phyloP scores from a whole-genome alignment of 2,113 vertebrate species.

The Cryptoleucopteryx plumbea region DNA sequence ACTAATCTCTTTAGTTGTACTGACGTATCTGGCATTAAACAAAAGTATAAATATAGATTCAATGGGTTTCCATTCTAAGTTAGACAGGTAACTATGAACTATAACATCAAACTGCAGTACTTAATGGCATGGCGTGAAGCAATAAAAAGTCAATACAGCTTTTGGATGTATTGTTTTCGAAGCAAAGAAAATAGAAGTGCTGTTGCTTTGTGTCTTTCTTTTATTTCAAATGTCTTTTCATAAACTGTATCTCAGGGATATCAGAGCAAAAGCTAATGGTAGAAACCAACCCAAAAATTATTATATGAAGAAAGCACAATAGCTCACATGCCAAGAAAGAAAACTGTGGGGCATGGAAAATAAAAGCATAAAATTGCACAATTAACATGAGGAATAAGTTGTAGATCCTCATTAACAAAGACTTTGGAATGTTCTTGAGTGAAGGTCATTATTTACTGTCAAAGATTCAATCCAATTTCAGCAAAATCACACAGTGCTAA shows the following conservation, averaged over 20 bases:
- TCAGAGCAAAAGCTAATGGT: neutral
- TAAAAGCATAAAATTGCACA: neutral
- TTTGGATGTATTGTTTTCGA: neutral
- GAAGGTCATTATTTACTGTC: conserved; percentile 37
- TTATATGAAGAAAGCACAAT: neutral
- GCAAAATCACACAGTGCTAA: neutral
- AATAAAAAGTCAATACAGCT: neutral
- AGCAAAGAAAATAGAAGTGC: neutral
- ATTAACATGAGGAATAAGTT: neutral
- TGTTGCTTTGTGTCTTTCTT: neutral
- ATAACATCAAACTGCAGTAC: neutral
- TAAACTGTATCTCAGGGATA: neutral
- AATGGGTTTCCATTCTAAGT: neutral
- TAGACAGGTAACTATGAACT: neutral
- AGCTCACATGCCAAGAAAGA: neutral
- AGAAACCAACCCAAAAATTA: neutral
- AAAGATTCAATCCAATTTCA: conserved; percentile 7
- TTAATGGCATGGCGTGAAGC: neutral
- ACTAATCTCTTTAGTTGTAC: neutral
- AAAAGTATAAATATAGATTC: neutral
- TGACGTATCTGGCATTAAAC: neutral
- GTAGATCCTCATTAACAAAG: neutral
- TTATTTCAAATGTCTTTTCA: neutral
- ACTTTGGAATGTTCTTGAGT: neutral
- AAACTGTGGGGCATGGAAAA: neutral